Conservation (phyloP, 2,797 vertebrate genomes). For the Ambastaia sidthimunki region DNA sequence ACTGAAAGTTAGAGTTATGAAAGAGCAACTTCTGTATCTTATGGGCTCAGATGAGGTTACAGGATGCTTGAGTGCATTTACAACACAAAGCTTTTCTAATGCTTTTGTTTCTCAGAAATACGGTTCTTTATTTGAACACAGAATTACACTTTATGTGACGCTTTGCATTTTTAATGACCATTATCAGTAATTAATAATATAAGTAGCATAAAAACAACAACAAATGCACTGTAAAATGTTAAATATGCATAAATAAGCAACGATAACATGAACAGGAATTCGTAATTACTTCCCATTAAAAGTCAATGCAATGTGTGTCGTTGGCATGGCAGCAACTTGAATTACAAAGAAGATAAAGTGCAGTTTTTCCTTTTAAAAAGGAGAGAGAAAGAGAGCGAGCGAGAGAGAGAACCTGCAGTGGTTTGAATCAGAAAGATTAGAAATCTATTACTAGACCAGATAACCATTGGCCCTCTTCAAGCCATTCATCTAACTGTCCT, state of each 20-base stretch:
- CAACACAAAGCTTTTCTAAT: background rate
- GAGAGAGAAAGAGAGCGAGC: background rate
- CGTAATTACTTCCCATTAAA: constrained; percentile 9
- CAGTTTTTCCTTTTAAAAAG: background rate
- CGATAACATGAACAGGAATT: background rate
- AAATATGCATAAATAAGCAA: background rate
- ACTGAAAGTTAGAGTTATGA: background rate
- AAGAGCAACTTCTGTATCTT: background rate
- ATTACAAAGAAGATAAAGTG: constrained; percentile 24
- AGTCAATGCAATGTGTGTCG: background rate
- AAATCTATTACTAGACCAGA: constrained; percentile 57
- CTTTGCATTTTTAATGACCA: constrained; percentile 1
- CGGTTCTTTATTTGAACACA: background rate
- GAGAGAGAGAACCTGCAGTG: constrained; percentile 11
- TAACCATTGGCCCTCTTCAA: constrained; percentile 45
- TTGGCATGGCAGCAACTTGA: constrained; percentile 24
- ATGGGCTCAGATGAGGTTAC: background rate
- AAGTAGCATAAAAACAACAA: background rate
- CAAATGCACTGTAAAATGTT: background rate
- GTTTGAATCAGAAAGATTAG: constrained; percentile 49
- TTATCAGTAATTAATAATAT: background rate
- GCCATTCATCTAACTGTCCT: constrained; percentile 49
- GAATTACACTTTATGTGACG: background rate
- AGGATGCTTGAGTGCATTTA: background rate
- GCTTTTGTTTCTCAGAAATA: background rate